Percentiles rank a stretch among this genome's conserved stretches.
Evolutionary conservation across 2,888 invertebrate species (phyloP).

Genomic region (Noctuana brunneofusca): DNA sequence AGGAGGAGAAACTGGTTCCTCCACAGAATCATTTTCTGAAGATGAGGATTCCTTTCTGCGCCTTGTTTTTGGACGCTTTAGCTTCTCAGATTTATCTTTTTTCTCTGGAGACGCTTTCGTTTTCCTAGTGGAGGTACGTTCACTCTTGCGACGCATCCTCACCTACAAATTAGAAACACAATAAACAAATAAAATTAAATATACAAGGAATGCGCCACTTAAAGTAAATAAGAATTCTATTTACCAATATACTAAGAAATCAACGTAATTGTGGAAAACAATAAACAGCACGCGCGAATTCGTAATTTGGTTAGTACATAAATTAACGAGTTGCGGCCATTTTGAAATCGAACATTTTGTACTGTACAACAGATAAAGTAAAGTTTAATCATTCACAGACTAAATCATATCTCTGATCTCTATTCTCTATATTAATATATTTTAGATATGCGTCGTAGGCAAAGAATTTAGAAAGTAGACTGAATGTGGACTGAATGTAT

Average conservation of each 20-base stretch:
- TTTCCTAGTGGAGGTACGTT: slow-evolving; percentile 85
- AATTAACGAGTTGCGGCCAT: slow-evolving; percentile 32
- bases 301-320: slow-evolving; percentile 9
- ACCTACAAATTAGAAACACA: slow-evolving; percentile 40
- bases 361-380: neutral
- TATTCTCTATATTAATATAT: too few relatives aligned
- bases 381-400: too few relatives aligned
- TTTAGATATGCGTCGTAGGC: too few relatives aligned
- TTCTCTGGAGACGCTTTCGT: slow-evolving; percentile 86
- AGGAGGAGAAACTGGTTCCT: slow-evolving; percentile 53
- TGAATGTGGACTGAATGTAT: too few relatives aligned
- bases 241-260: slow-evolving; percentile 14
- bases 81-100: slow-evolving; percentile 80
- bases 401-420: too few relatives aligned
- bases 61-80: slow-evolving; percentile 79
- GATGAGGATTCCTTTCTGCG: slow-evolving; percentile 82
- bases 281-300: slow-evolving; percentile 3
- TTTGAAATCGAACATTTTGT: slow-evolving; percentile 23
- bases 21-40: slow-evolving; percentile 76
- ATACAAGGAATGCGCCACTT: slow-evolving; percentile 36
- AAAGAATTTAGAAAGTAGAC: too few relatives aligned
- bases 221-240: slow-evolving; percentile 20
- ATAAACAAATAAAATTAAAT: neutral
- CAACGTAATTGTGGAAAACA: neutral
- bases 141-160: slow-evolving; percentile 90